These are phyloP conservation scores for Ariopsis seemanni DNA, from an alignment of 2,113 vertebrate species.

Conservation along the genomic window DNA sequence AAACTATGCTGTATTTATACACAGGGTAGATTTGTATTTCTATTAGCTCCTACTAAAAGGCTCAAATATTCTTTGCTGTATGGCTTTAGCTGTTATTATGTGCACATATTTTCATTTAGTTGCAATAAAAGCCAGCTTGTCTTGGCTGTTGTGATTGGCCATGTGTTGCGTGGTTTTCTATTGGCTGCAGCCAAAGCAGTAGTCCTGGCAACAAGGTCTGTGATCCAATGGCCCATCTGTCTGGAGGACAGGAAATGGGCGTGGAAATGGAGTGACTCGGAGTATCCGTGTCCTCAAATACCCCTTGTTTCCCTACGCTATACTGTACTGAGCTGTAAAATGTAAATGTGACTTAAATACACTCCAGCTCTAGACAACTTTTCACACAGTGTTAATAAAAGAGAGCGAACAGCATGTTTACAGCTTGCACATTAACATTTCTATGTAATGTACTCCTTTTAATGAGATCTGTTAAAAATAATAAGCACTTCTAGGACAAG, in stretches of 20 bases:
- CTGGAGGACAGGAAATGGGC: constrained; percentile 61
- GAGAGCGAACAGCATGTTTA: background rate
- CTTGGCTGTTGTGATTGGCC: constrained; percentile 40
- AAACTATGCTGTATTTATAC: constrained; percentile 59
- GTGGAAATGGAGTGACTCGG: constrained; percentile 47
- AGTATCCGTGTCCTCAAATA: constrained; percentile 41
- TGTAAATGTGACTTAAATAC: constrained; percentile 6
- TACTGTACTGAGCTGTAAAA: background rate
- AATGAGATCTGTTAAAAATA: background rate
- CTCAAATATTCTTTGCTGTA: constrained; percentile 30
- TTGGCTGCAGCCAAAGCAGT: constrained; percentile 40
- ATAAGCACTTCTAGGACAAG: background rate
- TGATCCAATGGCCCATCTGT: constrained; percentile 52
- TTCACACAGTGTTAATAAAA: background rate
- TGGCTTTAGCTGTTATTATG: constrained; percentile 42
- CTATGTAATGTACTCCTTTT: background rate
- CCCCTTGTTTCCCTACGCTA: constrained; percentile 17
- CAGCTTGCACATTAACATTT: background rate
- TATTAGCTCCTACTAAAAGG: constrained; percentile 33
- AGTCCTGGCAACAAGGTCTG: constrained; percentile 33
- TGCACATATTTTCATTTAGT: constrained; percentile 28
- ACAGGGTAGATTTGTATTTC: constrained; percentile 52
- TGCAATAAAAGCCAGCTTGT: constrained; percentile 48
- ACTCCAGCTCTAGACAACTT: background rate
- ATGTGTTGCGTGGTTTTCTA: constrained; percentile 44